A percentile compares a stretch with the other conserved stretches of the same genome.
These are phyloP conservation scores for Xyrichtys novacula DNA, from an alignment of 2,797 vertebrate genomes.

Conservation along the genomic window DNA sequence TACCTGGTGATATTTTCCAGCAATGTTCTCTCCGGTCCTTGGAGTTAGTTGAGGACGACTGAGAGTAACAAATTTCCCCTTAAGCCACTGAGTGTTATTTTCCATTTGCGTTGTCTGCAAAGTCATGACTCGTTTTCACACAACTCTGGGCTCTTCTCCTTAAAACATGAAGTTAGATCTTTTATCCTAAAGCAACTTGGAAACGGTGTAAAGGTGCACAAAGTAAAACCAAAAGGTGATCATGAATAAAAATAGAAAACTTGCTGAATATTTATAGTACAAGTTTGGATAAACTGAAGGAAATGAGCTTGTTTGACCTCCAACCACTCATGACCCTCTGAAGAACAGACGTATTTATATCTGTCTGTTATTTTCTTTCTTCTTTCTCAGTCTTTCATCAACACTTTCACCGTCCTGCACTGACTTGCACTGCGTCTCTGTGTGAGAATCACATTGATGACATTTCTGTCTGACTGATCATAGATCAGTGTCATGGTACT, in stretches of 20 bases:
- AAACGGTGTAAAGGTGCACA: too few species aligned
- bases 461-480: conserved; percentile 40
- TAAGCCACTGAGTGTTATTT: too few species aligned
- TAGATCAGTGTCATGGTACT: conserved; percentile 41
- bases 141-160: too few species aligned
- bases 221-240: too few species aligned
- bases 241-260: neutral
- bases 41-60: too few species aligned
- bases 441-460: neutral
- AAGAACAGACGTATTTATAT: conserved; percentile 1
- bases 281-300: neutral
- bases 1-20: too few species aligned
- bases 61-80: too few species aligned
- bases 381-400: conserved; percentile 3
- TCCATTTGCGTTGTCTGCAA: too few species aligned
- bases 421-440: conserved; percentile 44
- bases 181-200: too few species aligned
- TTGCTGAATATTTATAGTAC: neutral
- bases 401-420: conserved; percentile 50
- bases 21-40: too few species aligned
- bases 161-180: too few species aligned
- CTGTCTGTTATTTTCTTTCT: neutral
- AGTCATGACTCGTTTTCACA: too few species aligned
- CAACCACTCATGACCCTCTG: neutral
- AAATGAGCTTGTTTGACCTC: neutral